Evolutionary conservation across 1,140 invertebrate genomes (phyloP), one percentile per base, ranked within the genome.

Genomic region (Manduca sexta): DNA sequence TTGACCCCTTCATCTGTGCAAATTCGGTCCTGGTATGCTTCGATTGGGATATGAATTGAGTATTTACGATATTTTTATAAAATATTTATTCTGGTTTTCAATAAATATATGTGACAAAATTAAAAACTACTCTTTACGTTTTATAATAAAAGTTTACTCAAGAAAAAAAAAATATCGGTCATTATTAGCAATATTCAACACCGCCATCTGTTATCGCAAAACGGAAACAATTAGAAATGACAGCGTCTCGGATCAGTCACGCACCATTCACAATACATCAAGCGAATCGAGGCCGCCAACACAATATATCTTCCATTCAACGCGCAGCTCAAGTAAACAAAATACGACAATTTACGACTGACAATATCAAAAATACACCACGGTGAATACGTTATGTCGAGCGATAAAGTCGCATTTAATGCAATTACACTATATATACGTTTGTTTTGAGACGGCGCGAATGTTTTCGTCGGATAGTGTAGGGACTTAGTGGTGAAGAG

Each of bases 381-480:
- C 38, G 38, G 4, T 26, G 21, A 55, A 18, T 65, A 60, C 66
- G 62, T 74, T 68, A 68, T 74, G 21, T 71, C 48, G 64, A 72
- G 69, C 72, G 75, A 75, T 80, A 80, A 77, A 75, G 74, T 77
- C 76, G 69, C 72, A 69, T 77, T 80, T 77, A 80, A 80, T 75
- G 77, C 72, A 77, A 80, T 80, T 80, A 80, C 76, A 58, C 53
- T 45, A 63, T 56, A 77, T 80, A 72, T 80, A 80, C 75, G 60
- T 65, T 63, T 74, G 74, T 75, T 80, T 77, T 66, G 62, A 73
- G 66, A 60, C 58, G 61, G 64, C 64, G 72, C 61, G 43, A 63
- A 56, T 57, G 66, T 69, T 73, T 26, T 26, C 21, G 21, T 26
- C 21, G 21, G 21, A 8, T 26, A 26, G 21, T 0, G 4, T 5